phyloP scores from a whole-genome alignment of 2,888 invertebrate genomes.

The Adelognathus sp. region DNA sequence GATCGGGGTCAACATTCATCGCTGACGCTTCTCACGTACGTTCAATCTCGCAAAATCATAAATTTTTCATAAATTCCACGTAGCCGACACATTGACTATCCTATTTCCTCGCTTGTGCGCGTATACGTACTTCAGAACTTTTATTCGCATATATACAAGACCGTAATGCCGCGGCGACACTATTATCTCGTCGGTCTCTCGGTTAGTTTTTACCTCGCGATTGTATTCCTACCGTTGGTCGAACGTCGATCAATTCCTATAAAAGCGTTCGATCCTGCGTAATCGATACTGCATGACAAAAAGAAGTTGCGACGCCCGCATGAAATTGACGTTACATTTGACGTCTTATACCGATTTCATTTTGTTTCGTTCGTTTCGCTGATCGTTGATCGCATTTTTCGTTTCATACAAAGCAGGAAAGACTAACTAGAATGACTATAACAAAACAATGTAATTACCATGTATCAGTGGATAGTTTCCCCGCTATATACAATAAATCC shows the following conservation, averaged over 20 bases:
- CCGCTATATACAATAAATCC: too few species aligned
- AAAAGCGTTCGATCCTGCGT: neutral
- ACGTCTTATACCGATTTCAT: conserved; percentile 23
- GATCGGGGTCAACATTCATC: conserved; percentile 57
- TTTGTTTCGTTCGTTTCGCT: conserved; percentile 8
- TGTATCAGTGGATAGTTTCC: too few species aligned
- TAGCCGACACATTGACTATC: conserved; percentile 14
- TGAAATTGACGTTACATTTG: conserved; percentile 51
- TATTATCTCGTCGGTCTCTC: conserved; percentile 46
- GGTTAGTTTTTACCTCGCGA: neutral
- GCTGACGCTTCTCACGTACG: conserved; percentile 51
- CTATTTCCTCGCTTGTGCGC: conserved; percentile 28
- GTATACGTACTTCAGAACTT: neutral
- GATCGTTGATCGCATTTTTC: too few species aligned
- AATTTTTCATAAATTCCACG: conserved; percentile 59
- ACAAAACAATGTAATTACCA: too few species aligned
- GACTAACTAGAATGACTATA: too few species aligned
- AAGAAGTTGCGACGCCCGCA: conserved; percentile 46
- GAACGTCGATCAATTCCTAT: conserved; percentile 41
- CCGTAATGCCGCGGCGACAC: conserved; percentile 37
- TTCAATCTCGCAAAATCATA: conserved; percentile 59
- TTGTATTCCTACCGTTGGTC: conserved; percentile 21
- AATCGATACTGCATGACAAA: neutral
- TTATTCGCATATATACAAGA: neutral
- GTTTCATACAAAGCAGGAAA: too few species aligned